Conservation (phyloP, 2,113 vertebrate species). For the Budorcas taxicolor region DNA sequence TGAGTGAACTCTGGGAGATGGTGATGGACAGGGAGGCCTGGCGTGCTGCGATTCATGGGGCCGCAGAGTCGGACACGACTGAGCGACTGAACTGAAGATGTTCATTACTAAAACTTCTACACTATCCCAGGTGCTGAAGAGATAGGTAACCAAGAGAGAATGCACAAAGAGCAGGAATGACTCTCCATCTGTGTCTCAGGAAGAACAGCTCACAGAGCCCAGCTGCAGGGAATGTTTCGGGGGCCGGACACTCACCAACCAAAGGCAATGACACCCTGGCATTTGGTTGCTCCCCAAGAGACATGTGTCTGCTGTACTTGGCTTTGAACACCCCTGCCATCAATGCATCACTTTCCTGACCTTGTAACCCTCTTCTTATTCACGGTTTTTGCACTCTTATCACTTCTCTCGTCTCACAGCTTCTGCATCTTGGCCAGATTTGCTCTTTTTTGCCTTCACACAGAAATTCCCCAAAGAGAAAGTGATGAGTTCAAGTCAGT, state of each 20-base stretch:
- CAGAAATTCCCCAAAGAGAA: not conserved
- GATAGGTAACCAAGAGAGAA: not conserved
- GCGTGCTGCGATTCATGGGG: too few species aligned
- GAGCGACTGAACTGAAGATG: not conserved
- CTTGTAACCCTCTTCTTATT: not conserved
- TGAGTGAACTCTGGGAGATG: too few species aligned
- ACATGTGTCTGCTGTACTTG: not conserved
- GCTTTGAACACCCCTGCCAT: not conserved
- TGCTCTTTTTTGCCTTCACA: not conserved
- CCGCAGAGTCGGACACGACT: fast-evolving
- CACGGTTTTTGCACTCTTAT: not conserved
- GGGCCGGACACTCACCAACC: not conserved
- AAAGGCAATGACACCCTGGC: too few species aligned
- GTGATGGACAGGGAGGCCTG: too few species aligned
- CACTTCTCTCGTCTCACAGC: too few species aligned
- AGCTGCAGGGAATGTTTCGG: not conserved
- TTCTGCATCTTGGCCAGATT: not conserved
- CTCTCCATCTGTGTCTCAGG: not conserved
- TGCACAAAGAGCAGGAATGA: not conserved
- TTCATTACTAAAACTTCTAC: not conserved
- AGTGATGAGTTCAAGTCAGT: not conserved
- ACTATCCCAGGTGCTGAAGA: not conserved
- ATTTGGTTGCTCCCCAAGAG: not conserved
- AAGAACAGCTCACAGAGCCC: not conserved
- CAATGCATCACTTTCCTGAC: not conserved